A percentile compares a stretch with the other conserved stretches of the same genome.
phyloP scores from a whole-genome alignment of 2,113 vertebrate genomes.

The Callipepla californica region DNA sequence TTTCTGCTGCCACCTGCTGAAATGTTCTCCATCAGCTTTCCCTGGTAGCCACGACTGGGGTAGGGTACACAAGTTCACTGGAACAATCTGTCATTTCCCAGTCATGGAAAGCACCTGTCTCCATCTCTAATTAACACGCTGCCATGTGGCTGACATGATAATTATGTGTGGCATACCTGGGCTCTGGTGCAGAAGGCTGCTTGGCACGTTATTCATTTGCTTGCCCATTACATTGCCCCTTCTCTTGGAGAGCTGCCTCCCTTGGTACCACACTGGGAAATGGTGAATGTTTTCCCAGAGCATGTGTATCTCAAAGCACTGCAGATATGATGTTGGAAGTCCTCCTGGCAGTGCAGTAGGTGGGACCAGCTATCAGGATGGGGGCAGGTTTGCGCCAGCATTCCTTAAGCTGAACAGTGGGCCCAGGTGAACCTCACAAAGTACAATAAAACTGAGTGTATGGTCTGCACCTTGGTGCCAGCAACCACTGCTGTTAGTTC shows the following conservation, averaged over 20 bases:
- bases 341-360: neutral
- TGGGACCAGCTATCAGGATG: fast-evolving
- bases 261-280: neutral
- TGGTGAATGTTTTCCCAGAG: neutral
- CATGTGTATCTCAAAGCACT: neutral
- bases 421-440: too few species aligned
- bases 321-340: fast-evolving
- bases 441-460: too few species aligned
- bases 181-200: neutral
- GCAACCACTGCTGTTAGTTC: too few species aligned
- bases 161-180: fast-evolving
- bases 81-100: neutral
- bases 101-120: neutral
- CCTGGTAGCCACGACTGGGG: neutral
- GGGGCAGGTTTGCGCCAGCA: neutral
- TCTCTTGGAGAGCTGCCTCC: neutral
- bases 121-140: neutral
- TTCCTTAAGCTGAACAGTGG: neutral
- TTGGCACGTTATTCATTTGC: neutral
- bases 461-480: too few species aligned
- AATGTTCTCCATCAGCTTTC: neutral
- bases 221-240: fast-evolving
- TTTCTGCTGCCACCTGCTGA: conserved; percentile 68
- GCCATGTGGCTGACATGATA: neutral
- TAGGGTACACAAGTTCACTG: neutral